These are phyloP conservation scores for Schizaphis graminum DNA, from an alignment of 2,888 invertebrate genomes.

Conservation along the genomic window DNA sequence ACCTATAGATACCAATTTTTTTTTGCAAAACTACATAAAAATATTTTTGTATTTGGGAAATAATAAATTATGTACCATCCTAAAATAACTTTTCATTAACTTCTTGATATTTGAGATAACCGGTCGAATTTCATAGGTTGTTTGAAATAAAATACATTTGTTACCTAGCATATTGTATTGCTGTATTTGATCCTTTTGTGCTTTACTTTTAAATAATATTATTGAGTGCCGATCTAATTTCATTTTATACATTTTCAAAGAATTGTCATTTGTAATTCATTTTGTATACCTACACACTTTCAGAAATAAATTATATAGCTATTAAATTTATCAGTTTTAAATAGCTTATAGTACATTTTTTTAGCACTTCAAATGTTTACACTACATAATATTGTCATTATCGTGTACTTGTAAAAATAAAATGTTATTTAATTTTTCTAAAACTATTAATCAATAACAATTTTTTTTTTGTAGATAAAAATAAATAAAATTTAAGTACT, in stretches of 20 bases:
- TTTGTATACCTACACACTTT: not conserved
- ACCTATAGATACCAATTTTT: not conserved
- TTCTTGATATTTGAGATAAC: not conserved
- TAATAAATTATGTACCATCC: not conserved
- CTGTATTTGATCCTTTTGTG: not conserved
- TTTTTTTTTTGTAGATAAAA: not conserved
- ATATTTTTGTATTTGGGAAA: not conserved
- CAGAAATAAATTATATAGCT: not conserved
- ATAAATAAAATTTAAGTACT: not conserved
- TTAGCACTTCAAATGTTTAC: not conserved
- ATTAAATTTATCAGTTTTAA: not conserved
- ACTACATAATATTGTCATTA: not conserved
- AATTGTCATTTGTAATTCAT: not conserved
- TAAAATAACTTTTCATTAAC: slow-evolving; percentile 5
- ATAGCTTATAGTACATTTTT: not conserved
- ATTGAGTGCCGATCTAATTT: not conserved
- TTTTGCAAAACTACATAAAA: not conserved
- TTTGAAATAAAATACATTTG: slow-evolving; percentile 22
- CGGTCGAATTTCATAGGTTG: not conserved
- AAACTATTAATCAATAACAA: not conserved
- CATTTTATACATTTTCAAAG: not conserved
- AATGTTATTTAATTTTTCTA: not conserved
- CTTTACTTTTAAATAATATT: not conserved
- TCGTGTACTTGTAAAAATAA: not conserved
- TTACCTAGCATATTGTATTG: not conserved